phyloP scores from a whole-genome alignment of 2,797 vertebrate species.

The Myotis pilosus region DNA sequence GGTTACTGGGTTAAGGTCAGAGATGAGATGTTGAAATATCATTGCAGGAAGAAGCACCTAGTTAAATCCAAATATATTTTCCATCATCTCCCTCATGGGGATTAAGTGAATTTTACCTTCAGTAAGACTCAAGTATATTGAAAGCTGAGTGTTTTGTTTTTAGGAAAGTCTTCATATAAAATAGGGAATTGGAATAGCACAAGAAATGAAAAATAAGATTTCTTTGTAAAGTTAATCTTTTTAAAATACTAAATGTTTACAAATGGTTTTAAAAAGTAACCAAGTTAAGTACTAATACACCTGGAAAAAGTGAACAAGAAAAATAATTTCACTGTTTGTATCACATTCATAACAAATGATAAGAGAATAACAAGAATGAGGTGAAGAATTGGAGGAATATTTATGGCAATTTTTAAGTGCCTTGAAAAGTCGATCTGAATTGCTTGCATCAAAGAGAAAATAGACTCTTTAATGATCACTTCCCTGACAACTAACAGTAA shows the following conservation, averaged over 20 bases:
- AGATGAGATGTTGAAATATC: background rate
- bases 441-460: slow-evolving; percentile 61
- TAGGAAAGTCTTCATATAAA: background rate
- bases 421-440: slow-evolving; percentile 67
- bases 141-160: background rate
- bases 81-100: background rate
- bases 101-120: background rate
- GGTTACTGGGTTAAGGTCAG: background rate
- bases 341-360: slow-evolving; percentile 46
- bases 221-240: slow-evolving; percentile 15
- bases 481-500: slow-evolving; percentile 75
- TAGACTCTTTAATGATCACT: slow-evolving; percentile 72
- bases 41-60: background rate
- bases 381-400: slow-evolving; percentile 65
- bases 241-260: slow-evolving; percentile 27
- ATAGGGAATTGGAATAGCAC: background rate
- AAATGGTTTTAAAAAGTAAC: slow-evolving; percentile 22
- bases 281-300: slow-evolving; percentile 25
- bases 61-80: background rate
- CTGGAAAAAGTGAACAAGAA: slow-evolving; percentile 32
- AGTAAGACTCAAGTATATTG: background rate
- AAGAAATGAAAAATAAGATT: background rate
- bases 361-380: slow-evolving; percentile 56
- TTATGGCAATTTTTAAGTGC: slow-evolving; percentile 63
- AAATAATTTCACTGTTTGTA: slow-evolving; percentile 51